These are phyloP conservation scores for Drosophila longiperda DNA, from an alignment of 2,888 invertebrate genomes.

Conservation along the genomic window DNA sequence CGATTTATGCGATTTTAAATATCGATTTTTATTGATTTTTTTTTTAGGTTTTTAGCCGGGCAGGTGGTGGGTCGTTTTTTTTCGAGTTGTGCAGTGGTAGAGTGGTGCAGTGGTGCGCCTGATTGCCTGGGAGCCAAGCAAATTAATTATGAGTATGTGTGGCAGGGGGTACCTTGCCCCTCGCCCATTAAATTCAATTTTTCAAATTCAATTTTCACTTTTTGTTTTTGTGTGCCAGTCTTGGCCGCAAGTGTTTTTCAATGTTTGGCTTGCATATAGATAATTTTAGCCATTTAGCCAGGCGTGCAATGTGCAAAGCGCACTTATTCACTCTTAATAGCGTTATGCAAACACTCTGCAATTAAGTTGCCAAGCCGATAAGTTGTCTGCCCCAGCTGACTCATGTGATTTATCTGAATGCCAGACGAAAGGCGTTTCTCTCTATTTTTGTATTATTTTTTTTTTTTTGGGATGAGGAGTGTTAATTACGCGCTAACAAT, in stretches of 20 bases:
- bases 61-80: conserved; percentile 55
- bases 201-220: conserved; percentile 73
- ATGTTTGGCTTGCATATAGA: conserved; percentile 73
- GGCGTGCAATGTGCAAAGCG: conserved; percentile 47
- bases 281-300: conserved; percentile 71
- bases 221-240: conserved; percentile 7
- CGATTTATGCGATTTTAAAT: conserved; percentile 85
- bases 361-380: conserved; percentile 65
- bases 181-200: conserved; percentile 1
- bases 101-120: conserved; percentile 12
- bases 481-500: conserved; percentile 76
- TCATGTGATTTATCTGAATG: conserved; percentile 67
- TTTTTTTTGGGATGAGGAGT: conserved; percentile 37
- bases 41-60: conserved; percentile 54
- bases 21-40: conserved; percentile 85
- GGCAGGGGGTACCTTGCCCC: conserved; percentile 6
- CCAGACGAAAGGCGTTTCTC: conserved; percentile 42
- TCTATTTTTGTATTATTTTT: not conserved
- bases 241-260: conserved; percentile 75
- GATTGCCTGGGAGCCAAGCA: conserved; percentile 52
- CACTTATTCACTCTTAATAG: conserved; percentile 65
- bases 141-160: conserved; percentile 83
- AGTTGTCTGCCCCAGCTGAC: conserved; percentile 11
- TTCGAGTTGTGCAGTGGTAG: conserved; percentile 21
- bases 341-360: conserved; percentile 77